phyloP scores from a whole-genome alignment of 2,113 vertebrate species.

The Ginglymostoma cirratum region DNA sequence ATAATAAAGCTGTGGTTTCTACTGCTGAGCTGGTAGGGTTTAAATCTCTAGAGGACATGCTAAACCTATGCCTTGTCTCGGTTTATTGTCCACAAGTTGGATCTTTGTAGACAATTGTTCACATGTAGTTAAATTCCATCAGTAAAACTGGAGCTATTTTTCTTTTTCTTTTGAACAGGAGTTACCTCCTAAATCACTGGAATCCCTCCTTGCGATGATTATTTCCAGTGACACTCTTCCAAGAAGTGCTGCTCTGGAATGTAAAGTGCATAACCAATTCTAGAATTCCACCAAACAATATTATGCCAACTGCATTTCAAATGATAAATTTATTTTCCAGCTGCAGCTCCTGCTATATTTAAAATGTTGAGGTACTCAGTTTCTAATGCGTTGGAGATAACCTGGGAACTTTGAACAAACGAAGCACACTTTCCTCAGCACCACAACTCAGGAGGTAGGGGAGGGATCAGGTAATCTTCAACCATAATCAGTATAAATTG shows the following conservation, averaged over 20 bases:
- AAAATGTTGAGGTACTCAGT: not conserved
- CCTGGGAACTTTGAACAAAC: not conserved
- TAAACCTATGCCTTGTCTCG: not conserved
- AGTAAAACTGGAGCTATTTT: not conserved
- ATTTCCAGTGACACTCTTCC: not conserved
- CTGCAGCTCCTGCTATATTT: not conserved
- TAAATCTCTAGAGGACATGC: not conserved
- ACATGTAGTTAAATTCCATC: not conserved
- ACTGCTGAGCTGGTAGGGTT: not conserved
- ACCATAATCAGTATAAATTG: not conserved
- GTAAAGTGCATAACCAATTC: not conserved
- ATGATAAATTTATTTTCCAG: not conserved
- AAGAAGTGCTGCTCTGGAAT: not conserved
- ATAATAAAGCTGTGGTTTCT: not conserved
- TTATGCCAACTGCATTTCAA: not conserved
- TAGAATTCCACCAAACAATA: slow-evolving; percentile 6
- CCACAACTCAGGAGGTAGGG: not conserved
- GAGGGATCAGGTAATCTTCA: not conserved
- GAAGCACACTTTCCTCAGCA: not conserved
- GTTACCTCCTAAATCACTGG: not conserved
- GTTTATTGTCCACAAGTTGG: not conserved
- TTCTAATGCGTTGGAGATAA: not conserved
- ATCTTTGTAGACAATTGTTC: not conserved
- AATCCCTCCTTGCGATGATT: not conserved
- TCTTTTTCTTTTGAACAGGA: not conserved